Evolutionary conservation across 1,140 invertebrate species (phyloP).

Genomic region (Drosophila burlai): DNA sequence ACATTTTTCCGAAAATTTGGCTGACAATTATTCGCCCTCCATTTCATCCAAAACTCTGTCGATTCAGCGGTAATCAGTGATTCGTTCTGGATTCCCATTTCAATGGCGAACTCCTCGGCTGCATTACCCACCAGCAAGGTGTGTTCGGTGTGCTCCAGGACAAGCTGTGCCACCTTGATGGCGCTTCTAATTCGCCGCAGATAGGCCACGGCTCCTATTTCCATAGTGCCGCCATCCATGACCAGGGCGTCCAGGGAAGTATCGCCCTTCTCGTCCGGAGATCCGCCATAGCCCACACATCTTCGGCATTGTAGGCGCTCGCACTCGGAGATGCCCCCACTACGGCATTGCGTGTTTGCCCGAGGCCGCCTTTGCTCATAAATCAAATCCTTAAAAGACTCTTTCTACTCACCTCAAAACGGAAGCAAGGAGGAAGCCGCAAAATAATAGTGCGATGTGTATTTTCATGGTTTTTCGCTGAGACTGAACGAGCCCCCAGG

Average conservation of each 20-base stretch:
- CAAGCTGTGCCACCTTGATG: constrained; percentile 94
- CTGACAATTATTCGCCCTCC: neutral
- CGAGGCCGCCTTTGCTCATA: no score
- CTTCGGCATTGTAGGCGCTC: constrained; percentile 86
- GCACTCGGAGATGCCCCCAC: constrained; percentile 92
- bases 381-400: no score
- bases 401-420: no score
- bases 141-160: constrained; percentile 92
- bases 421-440: no score
- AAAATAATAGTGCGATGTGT: no score
- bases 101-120: no score
- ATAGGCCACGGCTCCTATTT: constrained; percentile 89
- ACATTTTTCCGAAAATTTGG: neutral
- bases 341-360: constrained; percentile 89
- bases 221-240: no score
- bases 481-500: no score
- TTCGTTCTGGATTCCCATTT: no score
- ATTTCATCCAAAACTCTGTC: neutral
- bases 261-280: constrained; percentile 98
- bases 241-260: constrained; percentile 59
- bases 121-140: no score
- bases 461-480: no score
- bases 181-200: constrained; percentile 94
- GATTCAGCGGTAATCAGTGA: no score
- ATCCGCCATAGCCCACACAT: constrained; percentile 97